Evolutionary conservation across 92 coral and sea anemone species (phyloP).

Genomic region (Micromussa lordhowensis): DNA sequence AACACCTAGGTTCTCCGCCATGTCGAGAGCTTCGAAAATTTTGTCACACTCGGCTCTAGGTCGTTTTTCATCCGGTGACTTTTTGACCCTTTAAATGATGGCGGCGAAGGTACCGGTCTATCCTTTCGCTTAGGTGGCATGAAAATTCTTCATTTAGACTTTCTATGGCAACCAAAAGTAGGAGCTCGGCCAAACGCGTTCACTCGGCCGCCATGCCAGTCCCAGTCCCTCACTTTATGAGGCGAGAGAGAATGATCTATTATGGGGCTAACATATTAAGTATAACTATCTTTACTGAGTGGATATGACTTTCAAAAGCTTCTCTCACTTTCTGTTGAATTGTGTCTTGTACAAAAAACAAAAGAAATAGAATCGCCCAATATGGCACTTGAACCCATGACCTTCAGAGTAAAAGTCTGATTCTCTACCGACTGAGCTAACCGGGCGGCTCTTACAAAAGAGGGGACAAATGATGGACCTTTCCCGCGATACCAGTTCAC

Average conservation of each 20-base stretch:
- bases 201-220: constrained; percentile 6
- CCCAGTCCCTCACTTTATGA: too few relatives aligned
- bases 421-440: constrained; percentile 99
- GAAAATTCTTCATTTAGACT: background rate
- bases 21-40: background rate
- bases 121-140: background rate
- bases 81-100: background rate
- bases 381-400: too few relatives aligned
- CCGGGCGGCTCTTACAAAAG: constrained; percentile 66
- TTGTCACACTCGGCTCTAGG: background rate
- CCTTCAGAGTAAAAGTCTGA: too few relatives aligned
- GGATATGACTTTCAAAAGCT: too few relatives aligned
- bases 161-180: background rate
- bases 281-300: too few relatives aligned
- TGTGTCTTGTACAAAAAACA: too few relatives aligned
- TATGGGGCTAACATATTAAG: too few relatives aligned
- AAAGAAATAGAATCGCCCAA: too few relatives aligned
- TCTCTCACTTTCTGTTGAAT: too few relatives aligned
- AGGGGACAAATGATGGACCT: too few relatives aligned
- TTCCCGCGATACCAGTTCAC: too few relatives aligned
- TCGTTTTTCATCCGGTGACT: constrained; percentile 1
- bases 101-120: background rate
- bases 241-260: too few relatives aligned
- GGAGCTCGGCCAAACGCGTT: background rate
- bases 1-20: background rate